Evolutionary conservation across 2,797 vertebrate genomes (phyloP).

Genomic region (Melanotaenia boesemani): DNA sequence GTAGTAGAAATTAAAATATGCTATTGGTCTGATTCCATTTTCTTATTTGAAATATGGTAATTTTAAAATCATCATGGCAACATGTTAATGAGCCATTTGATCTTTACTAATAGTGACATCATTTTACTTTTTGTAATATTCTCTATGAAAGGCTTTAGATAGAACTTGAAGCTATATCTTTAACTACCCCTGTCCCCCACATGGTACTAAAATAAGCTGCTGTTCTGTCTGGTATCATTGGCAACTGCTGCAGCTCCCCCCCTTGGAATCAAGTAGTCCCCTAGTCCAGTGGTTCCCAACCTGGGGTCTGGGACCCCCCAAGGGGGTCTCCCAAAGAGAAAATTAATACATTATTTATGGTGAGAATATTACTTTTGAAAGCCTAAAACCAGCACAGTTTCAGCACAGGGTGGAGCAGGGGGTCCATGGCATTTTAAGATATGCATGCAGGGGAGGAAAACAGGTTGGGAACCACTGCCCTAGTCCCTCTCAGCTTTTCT

Average conservation of each 20-base stretch:
- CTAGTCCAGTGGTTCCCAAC: too few relatives aligned
- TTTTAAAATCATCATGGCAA: not conserved
- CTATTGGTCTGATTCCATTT: not conserved
- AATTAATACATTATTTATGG: too few relatives aligned
- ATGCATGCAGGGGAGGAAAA: too few relatives aligned
- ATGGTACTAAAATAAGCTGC: conserved; percentile 46
- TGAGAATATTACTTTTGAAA: too few relatives aligned
- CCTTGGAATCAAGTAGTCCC: conserved; percentile 28
- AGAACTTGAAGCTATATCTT: conserved; percentile 38
- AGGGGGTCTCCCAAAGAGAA: too few relatives aligned
- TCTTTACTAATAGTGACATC: not conserved
- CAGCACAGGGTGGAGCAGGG: too few relatives aligned
- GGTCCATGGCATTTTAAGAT: too few relatives aligned
- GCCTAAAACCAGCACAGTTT: too few relatives aligned
- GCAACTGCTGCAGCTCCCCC: conserved; percentile 50
- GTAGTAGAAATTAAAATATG: not conserved
- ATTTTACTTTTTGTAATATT: conserved; percentile 32
- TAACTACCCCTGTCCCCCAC: conserved; percentile 37
- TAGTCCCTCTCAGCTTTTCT: too few relatives aligned
- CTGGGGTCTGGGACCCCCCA: too few relatives aligned
- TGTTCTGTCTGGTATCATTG: conserved; percentile 61
- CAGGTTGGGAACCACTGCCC: too few relatives aligned
- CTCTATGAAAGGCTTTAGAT: conserved; percentile 19
- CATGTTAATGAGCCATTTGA: not conserved
- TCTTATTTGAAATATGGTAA: not conserved